These are phyloP conservation scores for Tethea ocularis DNA, from an alignment of 2,888 invertebrate species.

Conservation along the genomic window DNA sequence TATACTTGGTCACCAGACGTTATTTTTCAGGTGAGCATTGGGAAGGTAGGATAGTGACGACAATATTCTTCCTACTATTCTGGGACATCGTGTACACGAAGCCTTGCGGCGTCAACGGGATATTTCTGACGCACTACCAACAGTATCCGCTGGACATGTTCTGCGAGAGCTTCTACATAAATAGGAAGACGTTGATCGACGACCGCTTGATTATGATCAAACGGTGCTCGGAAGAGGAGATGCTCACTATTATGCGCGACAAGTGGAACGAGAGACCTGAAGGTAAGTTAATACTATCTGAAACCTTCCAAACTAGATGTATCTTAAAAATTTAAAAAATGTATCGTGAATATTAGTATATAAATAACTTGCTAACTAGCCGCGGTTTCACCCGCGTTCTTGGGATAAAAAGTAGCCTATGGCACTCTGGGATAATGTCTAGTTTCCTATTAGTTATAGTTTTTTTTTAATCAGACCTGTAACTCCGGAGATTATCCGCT, in stretches of 20 bases:
- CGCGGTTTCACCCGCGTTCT: no score
- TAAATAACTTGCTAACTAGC: no score
- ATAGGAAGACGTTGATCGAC: constrained; percentile 85
- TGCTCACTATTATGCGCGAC: constrained; percentile 69
- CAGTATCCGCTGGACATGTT: constrained; percentile 88
- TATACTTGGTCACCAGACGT: no score
- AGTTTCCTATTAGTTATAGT: no score
- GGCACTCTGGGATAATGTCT: no score
- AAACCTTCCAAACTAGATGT: no score
- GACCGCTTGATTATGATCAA: constrained; percentile 69
- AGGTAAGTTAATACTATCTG: constrained; percentile 50
- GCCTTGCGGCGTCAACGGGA: constrained; percentile 72
- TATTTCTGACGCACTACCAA: constrained; percentile 87
- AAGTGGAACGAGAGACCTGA: constrained; percentile 76
- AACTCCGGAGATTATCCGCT: no score
- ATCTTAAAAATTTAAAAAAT: no score
- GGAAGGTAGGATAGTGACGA: constrained; percentile 86
- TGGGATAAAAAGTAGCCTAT: no score
- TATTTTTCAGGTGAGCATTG: constrained; percentile 86
- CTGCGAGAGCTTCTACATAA: constrained; percentile 86
- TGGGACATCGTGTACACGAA: constrained; percentile 90
- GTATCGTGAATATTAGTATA: no score
- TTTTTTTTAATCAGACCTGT: no score
- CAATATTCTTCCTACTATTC: constrained; percentile 87
- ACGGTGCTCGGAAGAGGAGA: constrained; percentile 51